phyloP scores from a whole-genome alignment of 2,888 invertebrate species.

The Pseudanteris insignis region DNA sequence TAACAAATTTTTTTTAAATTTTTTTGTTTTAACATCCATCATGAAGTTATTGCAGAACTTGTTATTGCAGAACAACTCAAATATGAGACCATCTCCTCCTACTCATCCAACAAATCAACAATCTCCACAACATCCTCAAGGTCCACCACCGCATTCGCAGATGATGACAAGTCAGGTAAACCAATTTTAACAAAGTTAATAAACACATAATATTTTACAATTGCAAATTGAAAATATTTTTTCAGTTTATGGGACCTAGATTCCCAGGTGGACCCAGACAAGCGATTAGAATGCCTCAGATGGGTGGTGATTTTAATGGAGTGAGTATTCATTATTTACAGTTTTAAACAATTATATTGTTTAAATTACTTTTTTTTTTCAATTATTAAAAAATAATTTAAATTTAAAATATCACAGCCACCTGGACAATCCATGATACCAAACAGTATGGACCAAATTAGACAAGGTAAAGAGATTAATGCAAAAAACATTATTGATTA shows the following conservation, averaged over 20 bases:
- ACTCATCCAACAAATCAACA: slow-evolving; percentile 92
- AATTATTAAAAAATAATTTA: too few species aligned
- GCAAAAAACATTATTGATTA: too few species aligned
- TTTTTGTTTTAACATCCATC: neutral
- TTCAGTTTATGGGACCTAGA: slow-evolving; percentile 95
- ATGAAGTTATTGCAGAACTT: slow-evolving; percentile 14
- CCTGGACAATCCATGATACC: slow-evolving; percentile 97
- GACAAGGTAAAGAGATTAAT: slow-evolving; percentile 73
- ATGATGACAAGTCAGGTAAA: slow-evolving; percentile 81
- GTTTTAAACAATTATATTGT: too few species aligned
- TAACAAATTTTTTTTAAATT: too few species aligned
- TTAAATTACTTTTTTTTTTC: too few species aligned
- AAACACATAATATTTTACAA: neutral
- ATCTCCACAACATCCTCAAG: slow-evolving; percentile 77
- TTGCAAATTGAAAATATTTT: slow-evolving; percentile 62
- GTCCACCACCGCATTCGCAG: slow-evolving; percentile 81
- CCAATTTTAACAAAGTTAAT: too few species aligned
- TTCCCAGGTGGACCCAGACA: slow-evolving; percentile 93
- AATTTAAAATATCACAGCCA: too few species aligned
- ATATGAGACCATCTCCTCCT: slow-evolving; percentile 84
- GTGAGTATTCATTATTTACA: too few species aligned
- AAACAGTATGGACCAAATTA: slow-evolving; percentile 91
- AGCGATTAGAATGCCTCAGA: slow-evolving; percentile 92
- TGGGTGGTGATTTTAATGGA: slow-evolving; percentile 95
- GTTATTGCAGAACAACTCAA: slow-evolving; percentile 72